These are phyloP conservation scores for Atlantisia rogersi DNA, from an alignment of 2,113 vertebrate genomes.

Conservation along the genomic window DNA sequence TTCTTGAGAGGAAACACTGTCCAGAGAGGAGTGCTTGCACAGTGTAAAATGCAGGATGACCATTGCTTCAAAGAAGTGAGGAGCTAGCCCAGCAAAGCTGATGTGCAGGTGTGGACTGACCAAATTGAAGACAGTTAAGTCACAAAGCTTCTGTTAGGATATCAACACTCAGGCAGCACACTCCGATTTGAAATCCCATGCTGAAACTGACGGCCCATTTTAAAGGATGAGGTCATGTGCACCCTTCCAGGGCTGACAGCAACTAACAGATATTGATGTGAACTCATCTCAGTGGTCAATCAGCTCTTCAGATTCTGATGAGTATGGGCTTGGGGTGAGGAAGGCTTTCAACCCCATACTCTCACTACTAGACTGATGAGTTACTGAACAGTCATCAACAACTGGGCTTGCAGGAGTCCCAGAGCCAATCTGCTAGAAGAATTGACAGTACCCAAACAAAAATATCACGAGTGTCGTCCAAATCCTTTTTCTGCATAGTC, in stretches of 20 bases:
- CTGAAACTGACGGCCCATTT: rapidly evolving
- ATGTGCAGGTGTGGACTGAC: not conserved
- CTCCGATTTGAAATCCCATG: not conserved
- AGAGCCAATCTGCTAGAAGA: not conserved
- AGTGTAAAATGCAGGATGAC: not conserved
- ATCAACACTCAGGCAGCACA: rapidly evolving
- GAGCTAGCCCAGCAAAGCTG: not conserved
- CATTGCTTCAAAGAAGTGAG: not conserved
- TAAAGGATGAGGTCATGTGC: not conserved
- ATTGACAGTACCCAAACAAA: not conserved
- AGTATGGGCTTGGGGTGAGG: not conserved
- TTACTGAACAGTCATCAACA: not conserved
- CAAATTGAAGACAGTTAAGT: not conserved
- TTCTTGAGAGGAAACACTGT: not conserved
- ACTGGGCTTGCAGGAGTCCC: not conserved
- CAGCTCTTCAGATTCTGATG: not conserved
- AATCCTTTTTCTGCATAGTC: not conserved
- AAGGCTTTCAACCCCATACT: not conserved
- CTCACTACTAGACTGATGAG: not conserved
- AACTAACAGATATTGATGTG: not conserved
- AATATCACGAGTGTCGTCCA: not conserved
- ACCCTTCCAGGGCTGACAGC: not conserved
- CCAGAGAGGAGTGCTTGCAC: not conserved
- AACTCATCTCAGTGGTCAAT: not conserved
- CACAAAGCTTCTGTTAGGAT: not conserved